These are phyloP conservation scores for Nomada lathburiana DNA, from an alignment of 2,888 invertebrate genomes.

Conservation along the genomic window DNA sequence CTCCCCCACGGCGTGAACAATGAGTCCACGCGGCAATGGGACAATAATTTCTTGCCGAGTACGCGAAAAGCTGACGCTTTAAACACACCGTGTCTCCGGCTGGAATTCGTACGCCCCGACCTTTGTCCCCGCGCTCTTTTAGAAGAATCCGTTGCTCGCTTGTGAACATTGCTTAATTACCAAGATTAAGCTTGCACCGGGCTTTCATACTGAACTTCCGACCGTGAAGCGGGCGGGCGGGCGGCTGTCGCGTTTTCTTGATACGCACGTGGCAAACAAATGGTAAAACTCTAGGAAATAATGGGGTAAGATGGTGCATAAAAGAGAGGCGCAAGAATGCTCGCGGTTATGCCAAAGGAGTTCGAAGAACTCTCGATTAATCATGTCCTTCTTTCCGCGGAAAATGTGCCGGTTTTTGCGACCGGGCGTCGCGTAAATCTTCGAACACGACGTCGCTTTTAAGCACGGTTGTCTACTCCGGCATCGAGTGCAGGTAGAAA, in stretches of 20 bases:
- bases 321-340: not conserved
- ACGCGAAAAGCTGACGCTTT: conserved; percentile 48
- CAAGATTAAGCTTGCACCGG: not conserved
- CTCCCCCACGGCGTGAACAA: conserved; percentile 32
- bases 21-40: conserved; percentile 16
- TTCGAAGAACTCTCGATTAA: conserved; percentile 41
- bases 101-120: not conserved
- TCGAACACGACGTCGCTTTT: conserved; percentile 55
- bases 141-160: conserved; percentile 36
- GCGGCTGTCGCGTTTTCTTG: not conserved
- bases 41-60: conserved; percentile 37
- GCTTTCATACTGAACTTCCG: not conserved
- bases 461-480: conserved; percentile 47
- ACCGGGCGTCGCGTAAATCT: conserved; percentile 61
- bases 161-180: conserved; percentile 50
- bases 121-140: conserved; percentile 49
- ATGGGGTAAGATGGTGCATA: too few relatives aligned
- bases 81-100: conserved; percentile 49
- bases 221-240: conserved; percentile 16
- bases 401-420: conserved; percentile 48
- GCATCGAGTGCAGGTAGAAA: conserved; percentile 37
- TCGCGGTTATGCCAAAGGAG: conserved; percentile 35
- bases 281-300: too few relatives aligned
- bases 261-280: too few relatives aligned
- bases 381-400: conserved; percentile 40